Base-by-base conservation (phyloP, 1,140 invertebrate species). In the Gonatopus flavifemur region DNA sequence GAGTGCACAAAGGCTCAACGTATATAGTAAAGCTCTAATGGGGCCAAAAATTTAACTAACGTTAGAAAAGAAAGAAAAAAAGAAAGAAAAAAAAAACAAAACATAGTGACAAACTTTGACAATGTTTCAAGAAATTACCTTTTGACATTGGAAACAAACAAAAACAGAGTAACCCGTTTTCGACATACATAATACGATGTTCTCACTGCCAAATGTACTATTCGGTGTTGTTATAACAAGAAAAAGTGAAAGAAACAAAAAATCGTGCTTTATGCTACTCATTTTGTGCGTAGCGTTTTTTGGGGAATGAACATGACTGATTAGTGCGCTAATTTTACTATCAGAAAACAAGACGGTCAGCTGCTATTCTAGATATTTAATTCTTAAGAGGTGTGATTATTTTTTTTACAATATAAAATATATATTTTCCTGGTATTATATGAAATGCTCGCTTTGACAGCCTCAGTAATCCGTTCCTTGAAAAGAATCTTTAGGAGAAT, bases 351-450 rank as follows among this genome's bases (percentile, higher is more conserved):
- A 71, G 61, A 72, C 60, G n/a, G 67, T 70, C 70, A 74, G 66
- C 68, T 70, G 71, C 67, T 72, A 66, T n/a, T n/a, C n/a, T 66
- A 67, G 66, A 66, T 67, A 73, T 75, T 76, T 75, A 76, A 71
- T 75, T 75, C 62, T 74, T 75, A 76, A 75, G 69, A 55, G 74
- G 68, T 62, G 70, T 68, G 64, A 71, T 76, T 76, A 76, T 76
- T 77, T 77, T 77, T 74, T 75, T 74, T 74, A 75, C 66, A 55
- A 67, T 57, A 58, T n/a, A 71, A 68, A 74, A 76, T 76, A 74
- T 74, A 77, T 77, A 77, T 77, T 74, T 76, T 77, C 70, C 71
- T n/a, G 62, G 68, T 65, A 70, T 77, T 74, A 75, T 76, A 75
- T 77, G 73, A 76, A 77, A 76, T 62, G 71, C 71, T 73, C 66